Conservation (phyloP, 2,113 vertebrate species). For the Gymnocephalus cernua region DNA sequence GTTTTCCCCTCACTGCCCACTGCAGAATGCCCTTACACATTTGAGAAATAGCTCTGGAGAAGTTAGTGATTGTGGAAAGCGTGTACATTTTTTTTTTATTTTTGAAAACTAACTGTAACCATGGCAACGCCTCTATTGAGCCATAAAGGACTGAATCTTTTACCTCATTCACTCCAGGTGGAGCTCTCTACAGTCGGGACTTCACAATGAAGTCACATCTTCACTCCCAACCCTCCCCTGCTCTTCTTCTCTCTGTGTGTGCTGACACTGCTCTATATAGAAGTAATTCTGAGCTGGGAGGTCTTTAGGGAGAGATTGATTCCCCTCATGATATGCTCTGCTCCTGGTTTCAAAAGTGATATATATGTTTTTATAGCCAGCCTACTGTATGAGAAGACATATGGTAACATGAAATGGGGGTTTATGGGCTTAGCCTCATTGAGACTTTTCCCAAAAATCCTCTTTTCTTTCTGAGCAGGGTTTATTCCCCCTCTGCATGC, state of each 20-base stretch:
- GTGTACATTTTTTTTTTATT: background rate
- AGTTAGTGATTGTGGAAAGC: too few relatives aligned
- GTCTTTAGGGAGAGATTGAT: conserved; percentile 61
- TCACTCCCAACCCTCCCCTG: background rate
- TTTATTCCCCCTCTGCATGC: background rate
- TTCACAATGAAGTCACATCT: conserved; percentile 52
- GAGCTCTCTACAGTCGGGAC: conserved; percentile 5
- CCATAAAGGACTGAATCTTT: background rate
- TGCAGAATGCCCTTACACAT: too few relatives aligned
- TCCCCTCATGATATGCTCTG: conserved; percentile 44
- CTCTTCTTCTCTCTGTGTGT: conserved; percentile 1
- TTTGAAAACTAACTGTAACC: background rate
- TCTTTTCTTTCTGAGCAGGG: background rate
- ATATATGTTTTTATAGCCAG: conserved; percentile 58
- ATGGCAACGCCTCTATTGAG: background rate
- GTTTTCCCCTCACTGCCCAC: too few relatives aligned
- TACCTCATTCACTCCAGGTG: conserved; percentile 7
- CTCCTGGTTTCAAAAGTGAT: conserved; percentile 61
- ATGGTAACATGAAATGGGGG: conserved; percentile 51
- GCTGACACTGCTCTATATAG: conserved; percentile 43
- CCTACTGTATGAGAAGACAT: conserved; percentile 56
- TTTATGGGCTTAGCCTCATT: conserved; percentile 41
- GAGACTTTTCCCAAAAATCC: conserved; percentile 36
- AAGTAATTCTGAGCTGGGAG: conserved; percentile 43
- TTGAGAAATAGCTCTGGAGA: background rate